A percentile compares a stretch with the other conserved stretches of the same genome.
phyloP scores from a whole-genome alignment of 1,140 invertebrate species.

The Araneus ventricosus region DNA sequence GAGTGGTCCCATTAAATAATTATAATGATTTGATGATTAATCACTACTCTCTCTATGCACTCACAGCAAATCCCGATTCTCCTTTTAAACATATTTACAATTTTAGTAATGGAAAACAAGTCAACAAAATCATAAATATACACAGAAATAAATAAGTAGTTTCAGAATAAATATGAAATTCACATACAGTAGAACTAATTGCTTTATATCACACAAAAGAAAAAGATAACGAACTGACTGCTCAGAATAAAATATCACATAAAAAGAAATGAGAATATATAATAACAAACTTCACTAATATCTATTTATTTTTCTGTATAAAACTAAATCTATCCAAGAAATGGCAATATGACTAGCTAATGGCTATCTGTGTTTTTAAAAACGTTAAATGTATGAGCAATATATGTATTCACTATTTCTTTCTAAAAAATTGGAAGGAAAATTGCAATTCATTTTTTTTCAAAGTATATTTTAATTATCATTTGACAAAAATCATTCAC shows the following conservation, averaged over 20 bases:
- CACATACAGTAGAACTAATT: neutral
- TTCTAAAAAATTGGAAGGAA: neutral
- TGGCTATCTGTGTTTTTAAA: neutral
- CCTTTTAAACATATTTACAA: no score
- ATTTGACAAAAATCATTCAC: no score
- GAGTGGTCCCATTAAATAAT: neutral
- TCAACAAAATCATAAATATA: neutral
- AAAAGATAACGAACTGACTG: neutral
- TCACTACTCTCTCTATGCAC: neutral
- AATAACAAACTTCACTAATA: neutral
- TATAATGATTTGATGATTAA: neutral
- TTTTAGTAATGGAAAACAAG: no score
- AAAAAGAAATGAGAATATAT: neutral
- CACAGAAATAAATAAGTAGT: neutral
- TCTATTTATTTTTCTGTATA: slow-evolving; percentile 30
- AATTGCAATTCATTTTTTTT: neutral
- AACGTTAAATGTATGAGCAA: slow-evolving; percentile 41
- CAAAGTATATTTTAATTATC: no score
- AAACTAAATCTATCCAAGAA: slow-evolving; percentile 49
- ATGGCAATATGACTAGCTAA: slow-evolving; percentile 29
- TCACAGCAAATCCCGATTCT: no score
- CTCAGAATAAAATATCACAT: neutral
- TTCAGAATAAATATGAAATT: neutral
- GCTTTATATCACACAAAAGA: neutral
- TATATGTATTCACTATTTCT: slow-evolving; percentile 3